These are phyloP conservation scores for Parasteatoda lunata DNA, from an alignment of 2,888 invertebrate genomes.

Conservation along the genomic window DNA sequence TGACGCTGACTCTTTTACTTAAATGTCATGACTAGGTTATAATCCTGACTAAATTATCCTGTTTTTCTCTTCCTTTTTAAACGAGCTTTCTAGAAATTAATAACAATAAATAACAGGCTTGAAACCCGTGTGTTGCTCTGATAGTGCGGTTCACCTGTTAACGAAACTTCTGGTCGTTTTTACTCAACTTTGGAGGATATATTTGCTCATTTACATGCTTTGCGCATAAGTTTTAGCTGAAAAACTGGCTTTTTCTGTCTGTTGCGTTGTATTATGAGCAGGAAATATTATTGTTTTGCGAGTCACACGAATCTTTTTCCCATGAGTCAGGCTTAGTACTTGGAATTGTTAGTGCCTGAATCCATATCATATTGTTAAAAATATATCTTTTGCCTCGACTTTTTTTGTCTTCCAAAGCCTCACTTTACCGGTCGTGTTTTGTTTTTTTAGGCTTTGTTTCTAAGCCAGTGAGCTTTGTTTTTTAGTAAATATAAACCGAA, in stretches of 20 bases:
- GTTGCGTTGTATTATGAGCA: conserved; percentile 15
- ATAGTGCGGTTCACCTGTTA: conserved; percentile 28
- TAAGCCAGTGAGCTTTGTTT: too few species aligned
- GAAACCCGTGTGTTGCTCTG: neutral
- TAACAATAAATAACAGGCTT: conserved; percentile 43
- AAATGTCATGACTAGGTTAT: too few species aligned
- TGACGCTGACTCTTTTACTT: too few species aligned
- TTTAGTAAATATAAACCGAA: too few species aligned
- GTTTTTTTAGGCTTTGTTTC: too few species aligned
- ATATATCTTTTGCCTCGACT: neutral
- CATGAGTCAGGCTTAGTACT: conserved; percentile 12
- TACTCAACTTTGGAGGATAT: neutral
- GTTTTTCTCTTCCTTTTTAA: conserved; percentile 7
- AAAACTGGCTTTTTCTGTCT: conserved; percentile 24
- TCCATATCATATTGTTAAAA: neutral
- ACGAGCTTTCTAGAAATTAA: conserved; percentile 45
- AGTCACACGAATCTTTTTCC: conserved; percentile 35
- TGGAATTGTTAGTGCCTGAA: neutral
- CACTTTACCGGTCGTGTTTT: neutral
- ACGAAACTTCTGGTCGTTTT: conserved; percentile 23
- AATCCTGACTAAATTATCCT: neutral
- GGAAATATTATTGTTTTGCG: conserved; percentile 25
- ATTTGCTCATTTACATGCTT: conserved; percentile 40
- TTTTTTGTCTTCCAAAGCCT: neutral
- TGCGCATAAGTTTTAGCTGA: conserved; percentile 11